Percentiles rank a stretch among this genome's conserved stretches.
phyloP scores from a whole-genome alignment of 2,113 vertebrate genomes.

The Siniperca chuatsi region DNA sequence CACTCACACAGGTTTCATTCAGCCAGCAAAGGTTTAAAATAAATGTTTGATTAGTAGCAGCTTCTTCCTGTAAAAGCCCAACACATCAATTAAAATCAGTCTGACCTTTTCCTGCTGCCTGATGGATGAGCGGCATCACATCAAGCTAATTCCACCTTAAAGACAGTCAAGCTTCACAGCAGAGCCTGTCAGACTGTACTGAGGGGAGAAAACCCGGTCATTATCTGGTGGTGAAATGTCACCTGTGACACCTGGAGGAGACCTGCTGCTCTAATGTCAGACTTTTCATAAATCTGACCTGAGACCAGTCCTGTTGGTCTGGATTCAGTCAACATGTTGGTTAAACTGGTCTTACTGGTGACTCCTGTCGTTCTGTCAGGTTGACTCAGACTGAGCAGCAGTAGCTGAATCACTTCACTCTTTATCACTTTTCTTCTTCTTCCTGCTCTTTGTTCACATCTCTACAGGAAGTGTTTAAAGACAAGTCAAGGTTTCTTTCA shows the following conservation, averaged over 20 bases:
- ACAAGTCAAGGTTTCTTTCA: background rate
- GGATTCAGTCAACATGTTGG: too few relatives aligned
- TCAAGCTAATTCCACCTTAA: constrained; percentile 8
- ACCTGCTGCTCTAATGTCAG: background rate
- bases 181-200: background rate
- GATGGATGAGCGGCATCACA: background rate
- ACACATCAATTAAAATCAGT: background rate
- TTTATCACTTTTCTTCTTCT: background rate
- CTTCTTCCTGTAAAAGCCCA: background rate
- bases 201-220: background rate
- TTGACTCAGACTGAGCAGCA: too few relatives aligned
- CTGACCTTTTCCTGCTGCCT: background rate
- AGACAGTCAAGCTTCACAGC: background rate
- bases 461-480: background rate
- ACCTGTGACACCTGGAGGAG: background rate
- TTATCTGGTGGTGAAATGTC: background rate
- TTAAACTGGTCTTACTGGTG: background rate
- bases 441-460: background rate
- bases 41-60: too few relatives aligned
- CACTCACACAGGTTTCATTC: too few relatives aligned
- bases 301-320: too few relatives aligned
- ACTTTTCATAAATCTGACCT: background rate
- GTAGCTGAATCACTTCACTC: background rate
- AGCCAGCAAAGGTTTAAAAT: too few relatives aligned
- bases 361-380: too few relatives aligned